Base-by-base conservation (phyloP, 2,888 invertebrate species). In the Dryococelus australis region DNA sequence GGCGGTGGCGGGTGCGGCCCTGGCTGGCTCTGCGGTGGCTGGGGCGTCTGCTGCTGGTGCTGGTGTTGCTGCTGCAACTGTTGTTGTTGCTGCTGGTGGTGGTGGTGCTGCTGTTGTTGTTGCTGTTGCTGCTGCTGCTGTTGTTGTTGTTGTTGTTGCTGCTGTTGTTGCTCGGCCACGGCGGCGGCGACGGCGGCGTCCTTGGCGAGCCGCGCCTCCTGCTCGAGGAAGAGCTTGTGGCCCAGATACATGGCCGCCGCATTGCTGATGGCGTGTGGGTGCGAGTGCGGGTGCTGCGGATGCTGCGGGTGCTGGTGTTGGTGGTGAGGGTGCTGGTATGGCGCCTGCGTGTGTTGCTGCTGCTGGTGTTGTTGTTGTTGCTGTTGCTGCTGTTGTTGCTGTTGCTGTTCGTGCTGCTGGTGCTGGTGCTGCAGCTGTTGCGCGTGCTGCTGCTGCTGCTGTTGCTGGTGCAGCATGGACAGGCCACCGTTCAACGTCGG, bases 201-300 rank as follows among this genome's bases (percentile, higher is more conserved):
- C 90, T 95, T 95, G 35, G 95, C 96, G 92, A 96, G 94, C 89
- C 96, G 94, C 35, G 96, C 96, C 91, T 97, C 97, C 92, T 97
- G 96, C 92, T 97, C 97, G 93, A 96, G 93, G 91, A 97, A 95
- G 90, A 97, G 93, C 91, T 97, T 96, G 91, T 97, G 96, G 90
- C 96, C 96, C 90, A 97, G 94, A 92, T 97, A 96, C 96, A 97
- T 96, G 80, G 94, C 93, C 79, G 94, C 93, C 85, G 93, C 93
- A 90, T 92, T 93, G 90, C 92, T 94, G 89, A 90, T 90, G 13
- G 90, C 90, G 90, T 90, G 89, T 6, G 89, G 89, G 85, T 89
- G 90, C 84, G 47, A 89, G 89, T 91, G 90, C 9, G 89, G 90
- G 86, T 90, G 89, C 27, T 90, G 89, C 8, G 89, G 89, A 85